Evolutionary conservation across 1,140 invertebrate genomes (phyloP), one percentile per base, ranked within the genome.

Genomic region (Orussus abietinus): DNA sequence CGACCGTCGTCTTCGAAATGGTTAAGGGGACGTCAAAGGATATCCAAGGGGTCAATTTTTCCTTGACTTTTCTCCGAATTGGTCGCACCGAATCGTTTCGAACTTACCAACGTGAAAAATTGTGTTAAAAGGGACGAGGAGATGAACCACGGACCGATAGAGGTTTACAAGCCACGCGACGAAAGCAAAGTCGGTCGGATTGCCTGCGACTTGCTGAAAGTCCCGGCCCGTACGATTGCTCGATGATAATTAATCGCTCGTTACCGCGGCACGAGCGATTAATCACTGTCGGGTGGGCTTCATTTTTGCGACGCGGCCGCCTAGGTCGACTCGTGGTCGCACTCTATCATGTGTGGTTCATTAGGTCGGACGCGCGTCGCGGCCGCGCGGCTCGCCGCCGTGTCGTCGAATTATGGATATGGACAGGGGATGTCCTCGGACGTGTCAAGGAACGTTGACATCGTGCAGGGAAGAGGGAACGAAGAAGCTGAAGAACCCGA

Each of bases 221-320:
- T 32, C 28, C 33, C 32, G 51, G 38, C 22, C 48, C 34, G 52
- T 58, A 54, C 51, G 57, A 60, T 60, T 60, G 58, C 31, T 42
- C 46, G 55, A 60, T 60, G 58, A 58, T 60, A 60, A 60, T 60
- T 60, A 60, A 60, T 60, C 51, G 57, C 53, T 58, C 46, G 55
- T 58, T 54, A 57, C 42, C 22, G 47, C 38, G 30, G 42, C 45
- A 29, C 38, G 44, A 42, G 28, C 53, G 46, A 60, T 60, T 57
- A 54, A 60, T 60, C 57, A 56, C 51, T 42, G 46, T 59, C 53
- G 44, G 45, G 36, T 40, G 30, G 14, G 43, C 50, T 51, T 59
- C 51, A 60, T 59, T 55, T 59, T 47, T 59, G 40, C 35, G 31
- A 28, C 26, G n/a, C 6, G n/a, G n/a, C 21, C 18, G 20, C 35